Percentiles rank a stretch among this genome's conserved stretches.
phyloP scores from a whole-genome alignment of 1,140 invertebrate genomes.

The Drosophila obscura region DNA sequence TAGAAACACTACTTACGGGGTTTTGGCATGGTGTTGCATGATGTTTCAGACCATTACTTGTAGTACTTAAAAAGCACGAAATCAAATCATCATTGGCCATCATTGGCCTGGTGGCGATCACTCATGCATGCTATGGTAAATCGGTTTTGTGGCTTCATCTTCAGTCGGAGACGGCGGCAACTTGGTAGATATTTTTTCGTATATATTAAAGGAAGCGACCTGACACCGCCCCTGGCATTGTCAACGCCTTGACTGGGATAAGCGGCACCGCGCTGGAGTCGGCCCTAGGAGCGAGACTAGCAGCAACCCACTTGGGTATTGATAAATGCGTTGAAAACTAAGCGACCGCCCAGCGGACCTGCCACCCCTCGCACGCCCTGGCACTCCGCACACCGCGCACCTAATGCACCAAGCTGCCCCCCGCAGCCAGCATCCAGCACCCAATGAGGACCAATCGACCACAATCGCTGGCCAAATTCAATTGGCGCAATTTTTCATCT shows the following conservation, averaged over 20 bases:
- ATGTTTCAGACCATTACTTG: too few species aligned
- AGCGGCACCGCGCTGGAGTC: too few species aligned
- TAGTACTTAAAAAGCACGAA: too few species aligned
- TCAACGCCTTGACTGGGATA: constrained; percentile 56
- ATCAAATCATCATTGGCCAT: too few species aligned
- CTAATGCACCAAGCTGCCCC: neutral
- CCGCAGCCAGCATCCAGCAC: constrained; percentile 30
- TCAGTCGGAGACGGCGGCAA: constrained; percentile 48
- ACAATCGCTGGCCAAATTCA: constrained; percentile 80
- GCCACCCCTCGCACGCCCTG: constrained; percentile 24
- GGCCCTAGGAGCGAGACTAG: constrained; percentile 15
- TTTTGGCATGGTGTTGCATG: too few species aligned
- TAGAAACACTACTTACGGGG: too few species aligned
- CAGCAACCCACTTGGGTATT: constrained; percentile 71
- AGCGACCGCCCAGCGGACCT: constrained; percentile 79
- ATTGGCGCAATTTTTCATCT: constrained; percentile 81
- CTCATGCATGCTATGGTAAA: constrained; percentile 35
- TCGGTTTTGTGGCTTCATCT: constrained; percentile 50
- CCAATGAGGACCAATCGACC: constrained; percentile 50
- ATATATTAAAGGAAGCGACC: constrained; percentile 36
- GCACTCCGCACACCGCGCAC: neutral
- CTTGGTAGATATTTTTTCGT: constrained; percentile 24
- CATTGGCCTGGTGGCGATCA: neutral
- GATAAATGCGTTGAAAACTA: constrained; percentile 82
- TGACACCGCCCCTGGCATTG: constrained; percentile 60